Conservation (phyloP, 1,140 invertebrate genomes). For the Scaptomyza pallida region DNA sequence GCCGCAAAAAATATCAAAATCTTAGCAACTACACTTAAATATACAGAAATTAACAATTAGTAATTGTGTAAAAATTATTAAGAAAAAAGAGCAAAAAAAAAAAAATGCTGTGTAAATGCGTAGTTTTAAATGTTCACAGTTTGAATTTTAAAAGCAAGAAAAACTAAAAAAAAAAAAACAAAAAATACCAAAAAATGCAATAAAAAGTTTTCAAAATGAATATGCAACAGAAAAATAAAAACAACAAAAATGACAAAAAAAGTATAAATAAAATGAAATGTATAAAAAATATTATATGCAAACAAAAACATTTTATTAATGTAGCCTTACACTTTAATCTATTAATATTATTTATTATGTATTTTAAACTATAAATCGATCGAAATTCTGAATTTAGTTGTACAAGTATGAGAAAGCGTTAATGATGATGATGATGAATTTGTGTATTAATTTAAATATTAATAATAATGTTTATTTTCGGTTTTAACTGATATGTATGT, state of each 20-base stretch:
- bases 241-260: conserved; percentile 49
- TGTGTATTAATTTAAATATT: conserved; percentile 24
- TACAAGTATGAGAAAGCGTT: conserved; percentile 3
- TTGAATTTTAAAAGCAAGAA: conserved; percentile 55
- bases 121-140: conserved; percentile 79
- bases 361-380: conserved; percentile 20
- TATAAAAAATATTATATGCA: conserved; percentile 47
- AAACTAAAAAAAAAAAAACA: conserved; percentile 35
- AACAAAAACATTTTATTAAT: conserved; percentile 58
- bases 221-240: conserved; percentile 67
- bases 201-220: conserved; percentile 73
- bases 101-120: conserved; percentile 63
- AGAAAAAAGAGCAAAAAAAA: conserved; percentile 43
- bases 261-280: conserved; percentile 31
- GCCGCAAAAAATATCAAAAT: conserved; percentile 70
- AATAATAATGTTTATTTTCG: too few species aligned
- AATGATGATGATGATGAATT: conserved; percentile 16
- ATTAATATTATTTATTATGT: conserved; percentile 45
- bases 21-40: conserved; percentile 61
- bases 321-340: conserved; percentile 25
- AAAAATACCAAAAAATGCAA: conserved; percentile 68
- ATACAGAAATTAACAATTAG: conserved; percentile 47
- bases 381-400: conserved; percentile 34
- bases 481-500: conserved; percentile 29
- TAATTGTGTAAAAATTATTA: conserved; percentile 62